Base-by-base conservation (phyloP, 2,888 invertebrate genomes). In the Patella caerulea region DNA sequence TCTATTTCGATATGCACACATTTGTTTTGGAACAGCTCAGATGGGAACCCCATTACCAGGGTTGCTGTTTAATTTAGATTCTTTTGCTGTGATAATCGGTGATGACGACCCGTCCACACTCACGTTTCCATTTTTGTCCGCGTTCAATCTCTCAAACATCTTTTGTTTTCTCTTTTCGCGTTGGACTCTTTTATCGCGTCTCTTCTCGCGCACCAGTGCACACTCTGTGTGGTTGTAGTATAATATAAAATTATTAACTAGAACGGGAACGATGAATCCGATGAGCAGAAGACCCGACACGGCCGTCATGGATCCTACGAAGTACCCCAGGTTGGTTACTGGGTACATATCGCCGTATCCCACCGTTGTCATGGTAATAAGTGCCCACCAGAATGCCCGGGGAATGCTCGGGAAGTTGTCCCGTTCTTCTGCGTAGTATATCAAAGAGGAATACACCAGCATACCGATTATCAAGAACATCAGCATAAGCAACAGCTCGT, bases 311-410 rank as follows among this genome's bases (percentile, higher is more conserved):
- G 89, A 88, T 1, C 89, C 89, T 15, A 90, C 83, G n/a, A 89
- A 15, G 74, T 88, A 86, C 0, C 90, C 89, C 34, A 81, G 72
- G 3, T 75, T 69, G 9, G 87, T 87, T 7, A 71, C 78, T 0
- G 90, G 90, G 45, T 85, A 83, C 85, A 89, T 88, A 74, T 90
- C 90, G 0, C 90, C 90, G 80, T 90, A 90, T 0, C 90, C 90
- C 9, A 90, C 89, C 0, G 90, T 89, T 69, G 90, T 90, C 89
- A 90, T 89, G 78, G 90, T 90, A 53, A 90, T 85, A 2, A 90
- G 76, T 1, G 89, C 87, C 89, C 89, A 90, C 90, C 90, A 90
- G 77, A 90, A 88, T 17, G 85, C 83, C 75, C 85, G 82, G 0
- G 89, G 90, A 56, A 90, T 89, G 77, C 85, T 87, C 7, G 81